Percentiles rank a stretch among this genome's conserved stretches.
Conservation (phyloP, 2,113 vertebrate genomes). For the Puntigrus tetrazona region DNA sequence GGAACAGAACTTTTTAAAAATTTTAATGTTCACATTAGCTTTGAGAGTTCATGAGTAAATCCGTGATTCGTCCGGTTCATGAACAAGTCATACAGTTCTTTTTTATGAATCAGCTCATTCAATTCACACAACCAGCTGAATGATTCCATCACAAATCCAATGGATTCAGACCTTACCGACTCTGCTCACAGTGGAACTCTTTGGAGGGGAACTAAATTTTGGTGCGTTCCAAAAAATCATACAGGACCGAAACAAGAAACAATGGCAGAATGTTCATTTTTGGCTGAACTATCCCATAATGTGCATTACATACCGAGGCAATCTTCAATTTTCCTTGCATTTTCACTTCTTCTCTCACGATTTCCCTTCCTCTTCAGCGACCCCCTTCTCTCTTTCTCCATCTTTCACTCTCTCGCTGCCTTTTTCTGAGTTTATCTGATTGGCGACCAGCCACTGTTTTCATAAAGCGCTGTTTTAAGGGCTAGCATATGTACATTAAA, state of each 20-base stretch:
- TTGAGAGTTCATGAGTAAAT: not conserved
- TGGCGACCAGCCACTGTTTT: constrained; percentile 77
- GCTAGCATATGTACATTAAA: constrained; percentile 80
- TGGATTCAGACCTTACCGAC: not conserved
- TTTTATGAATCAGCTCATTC: not conserved
- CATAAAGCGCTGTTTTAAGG: constrained; percentile 78
- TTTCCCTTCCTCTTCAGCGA: constrained; percentile 6
- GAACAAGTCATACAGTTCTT: not conserved
- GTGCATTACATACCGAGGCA: not conserved
- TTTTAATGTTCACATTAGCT: not conserved
- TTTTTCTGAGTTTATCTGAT: constrained; percentile 76
- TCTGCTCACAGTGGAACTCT: not conserved
- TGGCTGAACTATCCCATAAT: not conserved
- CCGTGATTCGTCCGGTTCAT: not conserved
- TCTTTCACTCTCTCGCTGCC: constrained; percentile 62
- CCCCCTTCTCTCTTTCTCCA: constrained; percentile 49
- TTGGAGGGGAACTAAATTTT: not conserved
- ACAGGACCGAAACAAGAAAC: not conserved
- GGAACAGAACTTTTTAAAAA: not conserved
- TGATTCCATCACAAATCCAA: not conserved
- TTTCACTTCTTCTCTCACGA: constrained; percentile 48
- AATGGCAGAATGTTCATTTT: not conserved
- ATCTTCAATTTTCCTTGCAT: constrained; percentile 39
- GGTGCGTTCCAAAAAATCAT: not conserved
- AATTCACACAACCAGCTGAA: not conserved